Evolutionary conservation across 2,888 invertebrate genomes (phyloP).

Genomic region (Eristalis intricaria): DNA sequence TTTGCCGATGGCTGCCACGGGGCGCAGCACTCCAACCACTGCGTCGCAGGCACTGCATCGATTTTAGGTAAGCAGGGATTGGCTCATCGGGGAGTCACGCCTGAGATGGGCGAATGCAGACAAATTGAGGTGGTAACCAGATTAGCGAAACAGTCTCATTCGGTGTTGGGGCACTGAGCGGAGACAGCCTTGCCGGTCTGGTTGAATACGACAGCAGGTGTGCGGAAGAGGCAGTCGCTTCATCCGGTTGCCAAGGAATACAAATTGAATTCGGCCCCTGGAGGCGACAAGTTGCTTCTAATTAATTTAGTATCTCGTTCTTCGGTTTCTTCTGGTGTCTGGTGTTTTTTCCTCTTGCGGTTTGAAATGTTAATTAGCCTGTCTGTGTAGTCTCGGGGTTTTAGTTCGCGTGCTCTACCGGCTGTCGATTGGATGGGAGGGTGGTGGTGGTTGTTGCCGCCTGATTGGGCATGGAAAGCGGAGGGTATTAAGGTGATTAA

Average conservation of each 20-base stretch:
- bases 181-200: neutral
- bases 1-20: neutral
- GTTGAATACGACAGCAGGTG: conserved; percentile 23
- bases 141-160: conserved; percentile 28
- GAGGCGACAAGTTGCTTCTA: conserved; percentile 40
- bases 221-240: conserved; percentile 19
- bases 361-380: conserved; percentile 37
- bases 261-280: conserved; percentile 49
- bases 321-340: conserved; percentile 1
- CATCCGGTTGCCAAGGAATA: conserved; percentile 28
- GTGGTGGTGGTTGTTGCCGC: neutral
- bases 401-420: conserved; percentile 3
- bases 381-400: conserved; percentile 10
- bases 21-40: neutral
- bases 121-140: conserved; percentile 48
- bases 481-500: conserved; percentile 25
- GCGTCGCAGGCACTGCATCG: neutral
- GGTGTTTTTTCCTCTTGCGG: conserved; percentile 4
- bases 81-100: neutral
- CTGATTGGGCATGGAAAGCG: conserved; percentile 10
- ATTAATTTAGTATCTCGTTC: conserved; percentile 50
- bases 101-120: conserved; percentile 21
- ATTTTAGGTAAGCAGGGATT: neutral
- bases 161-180: neutral
- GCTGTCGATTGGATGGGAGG: conserved; percentile 4